phyloP scores from a whole-genome alignment of 2,113 vertebrate species.

The Bothrops jararaca region DNA sequence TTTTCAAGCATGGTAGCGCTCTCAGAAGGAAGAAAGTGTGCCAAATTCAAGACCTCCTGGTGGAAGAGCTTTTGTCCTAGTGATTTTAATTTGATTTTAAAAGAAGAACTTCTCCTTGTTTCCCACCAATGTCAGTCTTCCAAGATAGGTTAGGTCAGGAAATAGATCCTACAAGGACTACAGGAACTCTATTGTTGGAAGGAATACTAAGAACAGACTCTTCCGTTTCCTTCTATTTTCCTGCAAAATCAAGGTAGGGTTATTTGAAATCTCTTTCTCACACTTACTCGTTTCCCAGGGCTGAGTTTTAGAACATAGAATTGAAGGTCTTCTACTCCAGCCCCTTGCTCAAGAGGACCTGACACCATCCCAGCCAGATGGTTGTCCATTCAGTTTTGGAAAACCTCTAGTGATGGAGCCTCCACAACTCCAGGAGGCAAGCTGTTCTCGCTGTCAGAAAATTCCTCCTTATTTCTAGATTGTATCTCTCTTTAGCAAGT shows the following conservation, averaged over 20 bases:
- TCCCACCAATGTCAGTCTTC: background rate
- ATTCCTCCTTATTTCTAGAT: background rate
- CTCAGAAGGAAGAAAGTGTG: background rate
- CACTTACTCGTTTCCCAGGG: background rate
- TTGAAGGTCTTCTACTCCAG: no score
- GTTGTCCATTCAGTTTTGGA: no score
- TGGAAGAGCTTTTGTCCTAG: background rate
- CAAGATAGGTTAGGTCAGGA: background rate
- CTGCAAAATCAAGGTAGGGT: background rate
- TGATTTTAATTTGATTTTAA: background rate
- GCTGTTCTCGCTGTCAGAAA: background rate
- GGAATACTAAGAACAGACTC: background rate
- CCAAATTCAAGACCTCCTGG: background rate
- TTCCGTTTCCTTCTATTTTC: background rate
- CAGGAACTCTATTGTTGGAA: background rate
- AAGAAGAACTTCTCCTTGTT: background rate
- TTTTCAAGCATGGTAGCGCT: background rate
- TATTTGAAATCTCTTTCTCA: background rate
- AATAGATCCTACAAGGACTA: background rate
- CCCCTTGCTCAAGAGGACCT: no score
- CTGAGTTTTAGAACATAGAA: background rate
- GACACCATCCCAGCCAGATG: no score
- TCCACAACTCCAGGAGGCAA: background rate
- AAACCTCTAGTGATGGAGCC: no score
- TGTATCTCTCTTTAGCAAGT: no score